Conservation (phyloP, 2,113 vertebrate species). For the Corydoras sp. region DNA sequence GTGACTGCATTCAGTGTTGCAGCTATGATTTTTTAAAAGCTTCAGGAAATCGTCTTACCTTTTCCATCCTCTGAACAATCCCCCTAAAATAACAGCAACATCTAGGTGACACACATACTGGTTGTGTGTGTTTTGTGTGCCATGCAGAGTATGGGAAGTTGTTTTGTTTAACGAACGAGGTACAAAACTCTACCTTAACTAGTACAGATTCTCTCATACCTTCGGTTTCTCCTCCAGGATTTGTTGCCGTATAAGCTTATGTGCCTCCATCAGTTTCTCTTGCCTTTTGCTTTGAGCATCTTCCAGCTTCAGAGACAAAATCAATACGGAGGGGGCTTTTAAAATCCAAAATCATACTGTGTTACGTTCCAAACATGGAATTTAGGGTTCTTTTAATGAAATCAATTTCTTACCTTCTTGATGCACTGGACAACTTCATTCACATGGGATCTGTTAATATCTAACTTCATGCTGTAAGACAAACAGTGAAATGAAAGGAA, state of each 20-base stretch:
- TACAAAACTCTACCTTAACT: neutral
- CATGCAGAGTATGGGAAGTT: neutral
- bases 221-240: conserved; percentile 95
- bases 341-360: too few species aligned
- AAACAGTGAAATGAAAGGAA: neutral
- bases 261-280: conserved; percentile 86
- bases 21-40: conserved; percentile 26
- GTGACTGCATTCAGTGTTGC: neutral
- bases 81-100: conserved; percentile 58
- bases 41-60: conserved; percentile 53
- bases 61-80: conserved; percentile 43
- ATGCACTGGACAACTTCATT: conserved; percentile 96
- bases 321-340: neutral
- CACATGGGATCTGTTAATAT: conserved; percentile 94
- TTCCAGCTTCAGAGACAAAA: conserved; percentile 72
- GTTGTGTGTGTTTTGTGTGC: conserved; percentile 12
- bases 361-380: too few species aligned
- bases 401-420: conserved; percentile 75
- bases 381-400: too few species aligned
- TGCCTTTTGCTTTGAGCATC: conserved; percentile 92
- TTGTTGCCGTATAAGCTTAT: conserved; percentile 94
- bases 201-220: conserved; percentile 63
- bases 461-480: conserved; percentile 82
- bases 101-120: conserved; percentile 29
- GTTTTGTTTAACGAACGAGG: conserved; percentile 1